These are phyloP conservation scores for Tetragonula carbonaria DNA, from an alignment of 2,888 invertebrate species.

Conservation along the genomic window DNA sequence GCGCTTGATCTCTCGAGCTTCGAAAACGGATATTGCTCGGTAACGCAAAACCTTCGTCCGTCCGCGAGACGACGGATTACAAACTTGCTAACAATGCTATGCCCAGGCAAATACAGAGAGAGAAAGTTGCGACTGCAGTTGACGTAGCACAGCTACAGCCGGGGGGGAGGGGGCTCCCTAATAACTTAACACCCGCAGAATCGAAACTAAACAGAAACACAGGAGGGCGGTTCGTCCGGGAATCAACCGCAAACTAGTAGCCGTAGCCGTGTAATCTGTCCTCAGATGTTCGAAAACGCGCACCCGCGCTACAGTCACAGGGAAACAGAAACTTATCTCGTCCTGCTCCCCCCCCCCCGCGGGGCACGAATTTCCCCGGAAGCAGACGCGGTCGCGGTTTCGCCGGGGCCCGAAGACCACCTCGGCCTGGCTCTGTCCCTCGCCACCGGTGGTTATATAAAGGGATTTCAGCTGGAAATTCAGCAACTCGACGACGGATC, in stretches of 20 bases:
- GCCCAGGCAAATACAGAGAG: neutral
- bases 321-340: slow-evolving; percentile 51
- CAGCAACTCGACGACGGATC: slow-evolving; percentile 48
- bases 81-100: neutral
- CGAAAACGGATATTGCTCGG: neutral
- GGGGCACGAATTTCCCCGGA: slow-evolving; percentile 13
- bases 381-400: slow-evolving; percentile 36
- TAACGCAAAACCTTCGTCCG: neutral
- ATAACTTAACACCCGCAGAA: slow-evolving; percentile 21
- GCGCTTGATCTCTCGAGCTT: neutral
- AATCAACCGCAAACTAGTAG: slow-evolving; percentile 37
- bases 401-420: neutral
- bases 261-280: slow-evolving; percentile 57
- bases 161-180: slow-evolving; percentile 5
- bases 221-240: slow-evolving; percentile 29
- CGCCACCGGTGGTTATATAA: neutral
- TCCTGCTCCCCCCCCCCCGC: too few relatives aligned
- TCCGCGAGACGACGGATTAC: neutral
- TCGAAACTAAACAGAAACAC: slow-evolving; percentile 25
- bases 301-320: too few relatives aligned
- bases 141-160: neutral
- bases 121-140: neutral
- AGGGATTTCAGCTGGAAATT: slow-evolving; percentile 53
- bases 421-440: neutral
- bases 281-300: slow-evolving; percentile 31